Evolutionary conservation across 2,113 vertebrate species (phyloP).

Genomic region (Forbesichthys agassizii): DNA sequence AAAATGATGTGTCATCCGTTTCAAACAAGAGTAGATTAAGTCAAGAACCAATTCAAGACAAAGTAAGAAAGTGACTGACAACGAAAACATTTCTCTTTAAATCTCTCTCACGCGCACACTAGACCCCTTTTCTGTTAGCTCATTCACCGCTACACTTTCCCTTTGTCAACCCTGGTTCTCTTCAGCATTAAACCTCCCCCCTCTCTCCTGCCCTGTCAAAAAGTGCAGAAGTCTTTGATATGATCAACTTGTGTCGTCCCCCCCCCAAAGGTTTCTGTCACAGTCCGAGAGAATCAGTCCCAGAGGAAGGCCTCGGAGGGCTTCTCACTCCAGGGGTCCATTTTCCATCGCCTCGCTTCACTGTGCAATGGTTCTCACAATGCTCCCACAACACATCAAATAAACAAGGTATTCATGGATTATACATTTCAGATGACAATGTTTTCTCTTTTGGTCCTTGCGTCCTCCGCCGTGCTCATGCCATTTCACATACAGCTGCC

Average conservation of each 20-base stretch:
- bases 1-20: slow-evolving; percentile 49
- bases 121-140: slow-evolving; percentile 33
- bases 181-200: slow-evolving; percentile 43
- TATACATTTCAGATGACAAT: slow-evolving; percentile 26
- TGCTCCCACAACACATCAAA: slow-evolving; percentile 47
- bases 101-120: slow-evolving; percentile 2
- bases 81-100: slow-evolving; percentile 41
- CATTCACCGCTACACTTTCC: slow-evolving; percentile 38
- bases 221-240: slow-evolving; percentile 49
- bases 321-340: slow-evolving; percentile 35
- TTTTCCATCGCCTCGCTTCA: slow-evolving; percentile 46
- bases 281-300: slow-evolving; percentile 28
- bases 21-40: slow-evolving; percentile 49
- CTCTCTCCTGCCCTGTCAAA: slow-evolving; percentile 29
- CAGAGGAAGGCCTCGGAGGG: slow-evolving; percentile 15
- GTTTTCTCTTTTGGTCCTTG: slow-evolving; percentile 19
- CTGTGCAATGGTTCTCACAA: slow-evolving; percentile 35
- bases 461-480: slow-evolving; percentile 44
- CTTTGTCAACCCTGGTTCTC: slow-evolving; percentile 45
- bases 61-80: slow-evolving; percentile 33
- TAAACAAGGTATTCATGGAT: slow-evolving; percentile 63
- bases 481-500: slow-evolving; percentile 45
- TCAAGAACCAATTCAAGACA: slow-evolving; percentile 55
- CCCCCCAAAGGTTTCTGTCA: slow-evolving; percentile 16
- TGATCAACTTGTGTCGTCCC: slow-evolving; percentile 29